These are phyloP conservation scores for Hartigia nigra DNA, from an alignment of 2,888 invertebrate genomes.

Conservation along the genomic window DNA sequence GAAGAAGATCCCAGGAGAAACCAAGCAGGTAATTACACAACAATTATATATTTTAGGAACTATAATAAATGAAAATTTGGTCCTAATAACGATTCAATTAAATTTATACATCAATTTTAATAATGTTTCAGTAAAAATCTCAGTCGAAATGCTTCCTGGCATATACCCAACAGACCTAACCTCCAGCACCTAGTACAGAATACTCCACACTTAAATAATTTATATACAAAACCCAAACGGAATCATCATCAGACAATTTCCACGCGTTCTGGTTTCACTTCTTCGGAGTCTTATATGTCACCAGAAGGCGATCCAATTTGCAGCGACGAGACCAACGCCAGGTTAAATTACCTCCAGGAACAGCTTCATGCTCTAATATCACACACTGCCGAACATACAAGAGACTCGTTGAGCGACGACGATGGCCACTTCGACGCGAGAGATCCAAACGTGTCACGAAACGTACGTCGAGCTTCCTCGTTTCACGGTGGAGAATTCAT, in stretches of 20 bases:
- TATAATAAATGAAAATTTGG: not conserved
- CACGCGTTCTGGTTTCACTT: conserved; percentile 62
- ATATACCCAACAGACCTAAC: conserved; percentile 61
- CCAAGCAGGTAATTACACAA: conserved; percentile 46
- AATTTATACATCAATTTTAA: not conserved
- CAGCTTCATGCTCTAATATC: conserved; percentile 52
- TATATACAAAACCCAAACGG: conserved; percentile 70
- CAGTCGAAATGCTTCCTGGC: conserved; percentile 75
- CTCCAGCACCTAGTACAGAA: conserved; percentile 26
- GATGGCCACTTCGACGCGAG: conserved; percentile 62
- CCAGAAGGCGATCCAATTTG: conserved; percentile 35
- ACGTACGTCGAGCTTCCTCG: conserved; percentile 59
- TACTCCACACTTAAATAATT: conserved; percentile 53
- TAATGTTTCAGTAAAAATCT: conserved; percentile 39
- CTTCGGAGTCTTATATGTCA: conserved; percentile 37
- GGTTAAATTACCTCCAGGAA: conserved; percentile 51
- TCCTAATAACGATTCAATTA: not conserved
- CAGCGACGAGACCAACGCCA: conserved; percentile 50
- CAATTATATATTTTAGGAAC: not conserved
- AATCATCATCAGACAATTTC: conserved; percentile 69
- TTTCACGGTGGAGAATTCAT: conserved; percentile 56
- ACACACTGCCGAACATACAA: conserved; percentile 53
- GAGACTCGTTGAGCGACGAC: conserved; percentile 43
- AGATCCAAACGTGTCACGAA: conserved; percentile 59
- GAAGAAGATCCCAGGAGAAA: conserved; percentile 77